Evolutionary conservation across 2,113 vertebrate genomes (phyloP), one percentile per base, ranked within the genome.

Genomic region (Dicrurus megarhynchus): DNA sequence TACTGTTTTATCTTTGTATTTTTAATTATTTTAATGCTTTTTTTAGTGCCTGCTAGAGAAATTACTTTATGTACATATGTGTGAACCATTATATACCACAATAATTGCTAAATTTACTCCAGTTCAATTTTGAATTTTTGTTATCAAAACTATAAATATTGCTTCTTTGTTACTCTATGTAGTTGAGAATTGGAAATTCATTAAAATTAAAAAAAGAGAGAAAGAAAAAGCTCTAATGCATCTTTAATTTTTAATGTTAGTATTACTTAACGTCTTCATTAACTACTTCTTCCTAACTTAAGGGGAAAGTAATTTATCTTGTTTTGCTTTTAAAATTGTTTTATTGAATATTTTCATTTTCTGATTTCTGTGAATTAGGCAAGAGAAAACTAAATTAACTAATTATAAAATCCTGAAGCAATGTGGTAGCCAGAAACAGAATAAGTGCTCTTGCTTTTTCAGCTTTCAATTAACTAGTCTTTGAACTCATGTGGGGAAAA

Each of bases 301-400:
- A 71, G 44, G 49, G 61, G 53, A 60, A 81, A 82, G 53, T 84
- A 65, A 82, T 91, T 93, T 37, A 32, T 92, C 46, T 94, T 74
- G 47, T 18, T 93, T 77, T 49, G n/a, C 3, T 37, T 93, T 71
- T 60, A 16, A 56, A 87, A 64, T 60, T 56, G 18, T 52, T 76
- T 56, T 56, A 76, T 37, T 65, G 28, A 64, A 21, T 89, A 79
- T 79, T 94, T 93, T 68, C 6, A 32, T 76, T 96, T 86, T 87
- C 65, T 77, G 49, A 9, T 95, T 85, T 91, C 67, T 68, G 0
- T 61, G 41, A 79, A 44, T 65, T 87, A 79, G 28, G n/a, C 65
- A 68, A 65, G 41, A 91, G 61, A 79, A 95, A 94, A 93, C 83
- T 42, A 87, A 68, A 87, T 91, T 35, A 68, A 24, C 37, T 87